Evolutionary conservation across 2,113 vertebrate genomes (phyloP), one percentile per base, ranked within the genome.

Genomic region (Cebidichthys violaceus): DNA sequence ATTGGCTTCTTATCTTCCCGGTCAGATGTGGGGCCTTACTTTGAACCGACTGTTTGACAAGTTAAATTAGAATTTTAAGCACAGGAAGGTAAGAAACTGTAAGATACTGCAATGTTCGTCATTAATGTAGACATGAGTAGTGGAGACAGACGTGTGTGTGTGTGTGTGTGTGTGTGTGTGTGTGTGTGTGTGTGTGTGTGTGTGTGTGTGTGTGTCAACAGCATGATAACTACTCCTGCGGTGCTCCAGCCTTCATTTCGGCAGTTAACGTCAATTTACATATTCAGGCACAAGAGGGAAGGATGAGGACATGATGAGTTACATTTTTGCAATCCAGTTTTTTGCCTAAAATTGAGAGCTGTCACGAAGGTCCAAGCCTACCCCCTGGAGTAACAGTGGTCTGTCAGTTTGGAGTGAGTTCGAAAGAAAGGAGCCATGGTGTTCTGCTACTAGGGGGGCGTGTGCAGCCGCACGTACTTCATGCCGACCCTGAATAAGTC

Each of bases 361-460:
- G 81, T 79, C 69, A 70, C 71, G 69, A 33, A 62, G 15, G 60
- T 75, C 65, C 55, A 57, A 57, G 4, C 54, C n/a, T 47, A 35
- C n/a, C 41, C 47, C 78, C 66, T 17, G 67, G 83, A 79, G 74
- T 45, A 41, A 41, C 80, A 65, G 43, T 39, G 52, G 57, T 61
- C 80, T 84, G 84, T 78, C 84, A 72, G 73, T 76, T 84, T 90
- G 82, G 79, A 83, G 81, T 59, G 4, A 83, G 84, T 86, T 88
- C 75, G 86, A 85, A 86, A 83, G 59, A 86, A 72, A 86, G 69
- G 79, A 66, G 67, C 70, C 89, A 88, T n/a, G 81, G 78, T 88
- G 86, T 69, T 73, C 66, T 29, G 60, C 70, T 78, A 60, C 66
- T 20, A 24, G 22, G 6, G 18, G 73, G 88, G 54, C 55, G 79